Conservation (phyloP, 2,113 vertebrate genomes). For the Manacus vitellinus region DNA sequence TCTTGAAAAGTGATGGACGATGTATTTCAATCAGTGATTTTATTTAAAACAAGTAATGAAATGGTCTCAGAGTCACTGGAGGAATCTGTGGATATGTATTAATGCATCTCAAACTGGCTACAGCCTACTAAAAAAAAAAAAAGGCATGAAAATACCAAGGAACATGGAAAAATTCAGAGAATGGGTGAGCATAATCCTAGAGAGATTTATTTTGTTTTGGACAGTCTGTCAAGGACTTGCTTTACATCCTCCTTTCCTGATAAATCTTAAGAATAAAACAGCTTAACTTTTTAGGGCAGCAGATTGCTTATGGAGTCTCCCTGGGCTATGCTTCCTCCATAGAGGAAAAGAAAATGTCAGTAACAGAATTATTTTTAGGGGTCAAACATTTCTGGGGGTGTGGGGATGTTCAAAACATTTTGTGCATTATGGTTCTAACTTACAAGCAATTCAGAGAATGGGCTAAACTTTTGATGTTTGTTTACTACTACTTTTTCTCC, state of each 20-base stretch:
- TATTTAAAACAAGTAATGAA: not conserved
- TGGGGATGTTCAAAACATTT: not conserved
- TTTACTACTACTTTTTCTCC: not conserved
- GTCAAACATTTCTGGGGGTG: rapidly evolving
- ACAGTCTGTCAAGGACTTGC: not conserved
- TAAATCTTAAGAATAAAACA: not conserved
- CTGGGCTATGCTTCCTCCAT: not conserved
- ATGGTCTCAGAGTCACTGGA: not conserved
- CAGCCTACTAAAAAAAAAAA: not conserved
- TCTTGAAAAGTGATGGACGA: not conserved
- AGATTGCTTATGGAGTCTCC: not conserved
- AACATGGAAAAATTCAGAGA: not conserved
- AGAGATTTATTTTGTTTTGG: not conserved
- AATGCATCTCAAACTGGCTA: not conserved
- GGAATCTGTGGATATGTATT: not conserved
- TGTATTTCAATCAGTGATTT: not conserved
- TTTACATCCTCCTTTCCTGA: not conserved
- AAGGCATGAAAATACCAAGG: not conserved
- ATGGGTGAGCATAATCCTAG: not conserved
- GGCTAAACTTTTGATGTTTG: not conserved
- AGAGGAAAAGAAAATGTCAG: not conserved
- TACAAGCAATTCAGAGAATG: not conserved
- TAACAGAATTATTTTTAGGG: not conserved
- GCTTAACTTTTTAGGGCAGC: not conserved
- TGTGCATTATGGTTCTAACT: not conserved